Conservation (phyloP, 2,888 invertebrate genomes). For the Lottia gigantea region DNA sequence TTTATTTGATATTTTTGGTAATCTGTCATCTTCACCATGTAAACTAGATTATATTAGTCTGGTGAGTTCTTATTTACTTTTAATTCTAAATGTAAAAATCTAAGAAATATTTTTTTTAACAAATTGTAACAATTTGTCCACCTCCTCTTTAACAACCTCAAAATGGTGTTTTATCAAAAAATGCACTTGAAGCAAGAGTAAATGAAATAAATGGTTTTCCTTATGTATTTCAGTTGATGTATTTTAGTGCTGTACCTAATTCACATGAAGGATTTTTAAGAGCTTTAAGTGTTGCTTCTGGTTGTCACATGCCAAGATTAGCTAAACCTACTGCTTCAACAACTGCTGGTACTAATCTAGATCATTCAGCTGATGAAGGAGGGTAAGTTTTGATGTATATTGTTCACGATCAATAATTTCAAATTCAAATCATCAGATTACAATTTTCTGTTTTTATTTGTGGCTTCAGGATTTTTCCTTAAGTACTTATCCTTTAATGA, state of each 20-base stretch:
- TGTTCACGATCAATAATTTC: no score
- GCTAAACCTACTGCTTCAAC: conserved; percentile 32
- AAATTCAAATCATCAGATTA: no score
- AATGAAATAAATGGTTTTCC: neutral
- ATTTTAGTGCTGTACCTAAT: conserved; percentile 60
- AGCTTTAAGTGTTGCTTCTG: conserved; percentile 64
- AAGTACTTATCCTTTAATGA: no score
- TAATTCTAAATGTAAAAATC: no score
- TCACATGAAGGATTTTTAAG: conserved; percentile 65
- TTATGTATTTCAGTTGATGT: conserved; percentile 56
- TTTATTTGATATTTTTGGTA: conserved; percentile 65
- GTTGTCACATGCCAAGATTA: conserved; percentile 60
- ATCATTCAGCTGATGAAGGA: conserved; percentile 11
- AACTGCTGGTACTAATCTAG: no score
- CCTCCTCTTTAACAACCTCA: no score
- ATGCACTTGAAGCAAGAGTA: no score
- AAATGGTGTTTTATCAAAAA: no score
- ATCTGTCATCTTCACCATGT: conserved; percentile 49
- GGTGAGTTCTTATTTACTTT: conserved; percentile 43
- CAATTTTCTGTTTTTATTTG: no score
- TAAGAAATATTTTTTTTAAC: neutral
- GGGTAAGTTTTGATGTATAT: conserved; percentile 15
- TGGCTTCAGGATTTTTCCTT: no score
- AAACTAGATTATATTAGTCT: conserved; percentile 62
- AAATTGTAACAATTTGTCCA: neutral